A percentile compares a stretch with the other conserved stretches of the same genome.
phyloP scores from a whole-genome alignment of 1,140 invertebrate species.

The Aphidius gifuensis region DNA sequence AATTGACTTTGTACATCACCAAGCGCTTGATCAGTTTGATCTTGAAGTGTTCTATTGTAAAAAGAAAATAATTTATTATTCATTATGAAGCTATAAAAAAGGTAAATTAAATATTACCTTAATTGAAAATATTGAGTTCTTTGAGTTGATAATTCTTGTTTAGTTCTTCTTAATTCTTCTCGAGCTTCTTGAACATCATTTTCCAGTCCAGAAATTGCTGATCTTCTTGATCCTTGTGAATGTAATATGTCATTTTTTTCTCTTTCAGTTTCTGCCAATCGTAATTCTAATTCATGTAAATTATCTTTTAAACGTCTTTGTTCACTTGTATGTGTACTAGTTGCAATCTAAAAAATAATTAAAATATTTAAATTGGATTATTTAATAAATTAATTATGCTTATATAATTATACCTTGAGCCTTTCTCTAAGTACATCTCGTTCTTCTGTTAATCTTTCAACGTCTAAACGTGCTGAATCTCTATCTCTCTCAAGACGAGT shows the following conservation, averaged over 20 bases:
- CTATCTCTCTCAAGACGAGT: slow-evolving; percentile 56
- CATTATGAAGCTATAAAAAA: not conserved
- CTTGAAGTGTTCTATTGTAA: slow-evolving; percentile 57
- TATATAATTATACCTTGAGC: slow-evolving; percentile 48
- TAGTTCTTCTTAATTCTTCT: slow-evolving; percentile 43
- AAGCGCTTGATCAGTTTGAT: slow-evolving; percentile 62
- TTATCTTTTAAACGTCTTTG: slow-evolving; percentile 43
- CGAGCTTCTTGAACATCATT: slow-evolving; percentile 42
- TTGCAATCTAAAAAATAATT: slow-evolving; percentile 50
- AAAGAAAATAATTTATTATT: slow-evolving; percentile 22
- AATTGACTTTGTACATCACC: slow-evolving; percentile 59
- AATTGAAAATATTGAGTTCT: slow-evolving; percentile 50
- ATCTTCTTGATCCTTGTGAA: slow-evolving; percentile 43
- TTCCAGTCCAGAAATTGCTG: slow-evolving; percentile 45
- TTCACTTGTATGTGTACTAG: slow-evolving; percentile 55
- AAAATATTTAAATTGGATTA: slow-evolving; percentile 19
- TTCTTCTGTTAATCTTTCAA: slow-evolving; percentile 58
- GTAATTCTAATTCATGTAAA: slow-evolving; percentile 41
- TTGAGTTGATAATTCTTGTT: slow-evolving; percentile 45
- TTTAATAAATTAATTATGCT: not conserved
- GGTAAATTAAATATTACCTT: slow-evolving; percentile 32
- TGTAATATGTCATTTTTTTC: slow-evolving; percentile 49
- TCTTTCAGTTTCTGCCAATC: slow-evolving; percentile 43
- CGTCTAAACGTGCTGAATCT: slow-evolving; percentile 55
- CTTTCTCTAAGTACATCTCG: slow-evolving; percentile 55